Conservation (phyloP, 2,888 invertebrate genomes). For the Syritta pipiens region DNA sequence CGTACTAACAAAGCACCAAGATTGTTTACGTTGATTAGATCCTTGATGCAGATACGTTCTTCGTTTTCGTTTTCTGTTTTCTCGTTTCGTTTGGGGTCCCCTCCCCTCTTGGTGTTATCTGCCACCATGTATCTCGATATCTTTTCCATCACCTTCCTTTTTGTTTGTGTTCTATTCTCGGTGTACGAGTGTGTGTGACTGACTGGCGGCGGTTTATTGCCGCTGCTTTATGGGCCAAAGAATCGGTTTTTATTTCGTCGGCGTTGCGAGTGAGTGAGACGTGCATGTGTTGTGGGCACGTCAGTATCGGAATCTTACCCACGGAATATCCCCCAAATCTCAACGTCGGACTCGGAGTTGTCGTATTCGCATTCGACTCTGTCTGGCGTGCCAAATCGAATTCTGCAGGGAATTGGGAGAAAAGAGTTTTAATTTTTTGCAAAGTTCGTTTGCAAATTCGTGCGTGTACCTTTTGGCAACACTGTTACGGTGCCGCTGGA, state of each 20-base stretch:
- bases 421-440: too few relatives aligned
- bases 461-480: slow-evolving; percentile 56
- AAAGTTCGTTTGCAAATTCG: too few relatives aligned
- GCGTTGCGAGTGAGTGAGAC: slow-evolving; percentile 17
- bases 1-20: slow-evolving; percentile 72
- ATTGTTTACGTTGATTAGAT: slow-evolving; percentile 71
- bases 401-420: not conserved
- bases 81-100: slow-evolving; percentile 36
- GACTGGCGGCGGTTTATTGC: slow-evolving; percentile 5
- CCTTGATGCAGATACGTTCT: slow-evolving; percentile 71
- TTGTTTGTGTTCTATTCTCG: slow-evolving; percentile 21
- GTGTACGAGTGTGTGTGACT: not conserved
- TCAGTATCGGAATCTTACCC: slow-evolving; percentile 43
- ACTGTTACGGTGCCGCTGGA: too few relatives aligned
- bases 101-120: slow-evolving; percentile 43
- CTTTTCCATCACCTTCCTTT: slow-evolving; percentile 58
- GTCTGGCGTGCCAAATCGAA: slow-evolving; percentile 17
- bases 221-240: slow-evolving; percentile 37
- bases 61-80: slow-evolving; percentile 65
- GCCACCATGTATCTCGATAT: slow-evolving; percentile 60
- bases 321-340: too few relatives aligned
- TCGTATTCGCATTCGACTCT: not conserved
- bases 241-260: slow-evolving; percentile 20
- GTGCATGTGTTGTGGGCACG: slow-evolving; percentile 44
- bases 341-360: too few relatives aligned